phyloP scores from a whole-genome alignment of 2,797 vertebrate genomes.

The Halcyon badia region DNA sequence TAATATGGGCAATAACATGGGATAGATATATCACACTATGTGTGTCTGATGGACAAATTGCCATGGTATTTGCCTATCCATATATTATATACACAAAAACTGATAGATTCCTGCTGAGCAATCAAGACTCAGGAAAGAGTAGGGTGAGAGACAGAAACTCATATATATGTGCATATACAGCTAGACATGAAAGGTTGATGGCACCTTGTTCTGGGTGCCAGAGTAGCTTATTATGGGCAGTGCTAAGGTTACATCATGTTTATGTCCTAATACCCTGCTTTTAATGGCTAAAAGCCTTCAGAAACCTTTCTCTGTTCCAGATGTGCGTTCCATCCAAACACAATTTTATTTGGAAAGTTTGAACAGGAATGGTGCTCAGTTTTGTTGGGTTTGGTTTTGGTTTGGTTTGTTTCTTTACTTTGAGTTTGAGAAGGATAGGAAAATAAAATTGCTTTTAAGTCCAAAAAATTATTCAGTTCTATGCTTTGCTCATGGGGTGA shows the following conservation, averaged over 20 bases:
- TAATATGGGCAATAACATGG: not conserved
- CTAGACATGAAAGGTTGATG: not conserved
- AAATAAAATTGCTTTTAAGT: not conserved
- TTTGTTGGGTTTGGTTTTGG: too few species aligned
- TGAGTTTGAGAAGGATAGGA: not conserved
- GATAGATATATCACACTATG: not conserved
- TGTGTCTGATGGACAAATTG: not conserved
- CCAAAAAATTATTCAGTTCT: not conserved
- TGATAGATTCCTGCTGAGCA: not conserved
- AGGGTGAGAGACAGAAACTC: not conserved
- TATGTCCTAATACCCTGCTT: not conserved
- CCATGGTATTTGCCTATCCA: not conserved
- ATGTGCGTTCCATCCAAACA: not conserved
- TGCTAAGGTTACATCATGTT: not conserved
- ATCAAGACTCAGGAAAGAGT: not conserved
- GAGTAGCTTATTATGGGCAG: not conserved
- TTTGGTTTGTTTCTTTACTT: not conserved
- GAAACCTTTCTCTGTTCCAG: slow-evolving; percentile 1
- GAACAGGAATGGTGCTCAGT: not conserved
- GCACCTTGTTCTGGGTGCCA: not conserved
- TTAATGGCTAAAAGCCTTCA: not conserved
- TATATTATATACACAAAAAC: not conserved
- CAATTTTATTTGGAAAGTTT: slow-evolving; percentile 24
- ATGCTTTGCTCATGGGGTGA: not conserved
- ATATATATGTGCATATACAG: not conserved